A percentile compares a stretch with the other conserved stretches of the same genome.
phyloP scores from a whole-genome alignment of 2,113 vertebrate genomes.

The Archocentrus centrarchus region DNA sequence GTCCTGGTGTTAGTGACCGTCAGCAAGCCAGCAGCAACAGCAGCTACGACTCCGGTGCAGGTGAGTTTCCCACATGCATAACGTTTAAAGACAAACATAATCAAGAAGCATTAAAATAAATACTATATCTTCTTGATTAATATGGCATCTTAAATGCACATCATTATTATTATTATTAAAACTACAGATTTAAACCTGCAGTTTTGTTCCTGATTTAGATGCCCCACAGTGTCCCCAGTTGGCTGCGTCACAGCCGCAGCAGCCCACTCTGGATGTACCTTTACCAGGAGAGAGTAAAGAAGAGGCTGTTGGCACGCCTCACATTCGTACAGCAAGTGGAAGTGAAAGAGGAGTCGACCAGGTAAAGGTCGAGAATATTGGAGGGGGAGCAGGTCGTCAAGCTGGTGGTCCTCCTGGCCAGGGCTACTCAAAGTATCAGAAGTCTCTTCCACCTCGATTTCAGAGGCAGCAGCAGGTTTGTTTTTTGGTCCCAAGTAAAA shows the following conservation, averaged over 20 bases:
- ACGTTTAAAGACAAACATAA: neutral
- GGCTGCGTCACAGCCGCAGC: conserved; percentile 70
- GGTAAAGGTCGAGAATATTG: conserved; percentile 80
- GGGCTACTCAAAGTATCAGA: conserved; percentile 93
- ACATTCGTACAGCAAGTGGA: conserved; percentile 68
- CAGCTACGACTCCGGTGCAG: conserved; percentile 85
- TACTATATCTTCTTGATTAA: neutral
- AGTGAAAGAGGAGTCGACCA: conserved; percentile 71
- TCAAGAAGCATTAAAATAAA: neutral
- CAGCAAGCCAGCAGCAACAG: conserved; percentile 84
- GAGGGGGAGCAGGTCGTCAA: conserved; percentile 75
- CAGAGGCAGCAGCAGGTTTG: conserved; percentile 93
- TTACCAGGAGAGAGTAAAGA: conserved; percentile 81
- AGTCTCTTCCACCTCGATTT: conserved; percentile 92
- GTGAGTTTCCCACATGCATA: conserved; percentile 64
- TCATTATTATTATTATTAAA: neutral
- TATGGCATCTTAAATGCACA: neutral
- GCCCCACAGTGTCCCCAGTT: conserved; percentile 77
- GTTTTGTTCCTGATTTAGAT: conserved; percentile 69
- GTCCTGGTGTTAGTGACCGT: conserved; percentile 68
- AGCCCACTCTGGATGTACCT: conserved; percentile 69
- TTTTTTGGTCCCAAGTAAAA: neutral
- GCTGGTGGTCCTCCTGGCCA: conserved; percentile 74
- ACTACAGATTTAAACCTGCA: neutral
- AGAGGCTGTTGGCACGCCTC: conserved; percentile 67